Base-by-base conservation (phyloP, 2,888 invertebrate species). In the Xanthia icteritia region DNA sequence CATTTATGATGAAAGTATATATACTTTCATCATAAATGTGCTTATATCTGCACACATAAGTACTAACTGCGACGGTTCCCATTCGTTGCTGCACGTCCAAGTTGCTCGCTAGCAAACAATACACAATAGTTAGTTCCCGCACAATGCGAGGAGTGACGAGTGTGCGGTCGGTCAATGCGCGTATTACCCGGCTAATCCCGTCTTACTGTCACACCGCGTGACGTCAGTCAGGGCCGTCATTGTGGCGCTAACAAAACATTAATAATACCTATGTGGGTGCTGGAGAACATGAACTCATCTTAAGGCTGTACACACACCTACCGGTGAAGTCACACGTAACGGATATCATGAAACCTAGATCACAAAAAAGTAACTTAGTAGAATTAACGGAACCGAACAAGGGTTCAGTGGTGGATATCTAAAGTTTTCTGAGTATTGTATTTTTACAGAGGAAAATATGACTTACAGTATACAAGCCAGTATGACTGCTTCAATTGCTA, bases 161-260 rank as follows among this genome's bases (percentile, higher is more conserved):
- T 48, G 42, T 64, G 82, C 74, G 86, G 70, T 56, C 70, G 83
- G 82, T 70, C 73, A 83, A 71, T 72, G 83, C 56, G 60, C 39
- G 86, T 56, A 64, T 79, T 78, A 77, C 67, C 76, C 60, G 64
- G 58, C 80, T 87, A 85, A 82, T 87, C 85, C 75, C 45, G 79
- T 71, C 60, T 64, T 61, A 77, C 56, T 77, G 83, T 79, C 76
- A 80, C 81, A 64, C 63, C 66, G 66, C 17, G 58, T 67, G 39
- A 68, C 73, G 42, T 74, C 71, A 72, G 42, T 74, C 71, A 72
- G 27, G 9, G 20, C 48, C 27, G 42, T 51, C 89, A 80, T 76
- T 87, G 76, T 82, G 73, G 51, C 72, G 23, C 72, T 73, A 73
- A 74, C 74, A 45, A 78, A 83, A 73, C 73, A 77, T 66, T 79